phyloP scores from a whole-genome alignment of 2,113 vertebrate species.

The Nestor notabilis region DNA sequence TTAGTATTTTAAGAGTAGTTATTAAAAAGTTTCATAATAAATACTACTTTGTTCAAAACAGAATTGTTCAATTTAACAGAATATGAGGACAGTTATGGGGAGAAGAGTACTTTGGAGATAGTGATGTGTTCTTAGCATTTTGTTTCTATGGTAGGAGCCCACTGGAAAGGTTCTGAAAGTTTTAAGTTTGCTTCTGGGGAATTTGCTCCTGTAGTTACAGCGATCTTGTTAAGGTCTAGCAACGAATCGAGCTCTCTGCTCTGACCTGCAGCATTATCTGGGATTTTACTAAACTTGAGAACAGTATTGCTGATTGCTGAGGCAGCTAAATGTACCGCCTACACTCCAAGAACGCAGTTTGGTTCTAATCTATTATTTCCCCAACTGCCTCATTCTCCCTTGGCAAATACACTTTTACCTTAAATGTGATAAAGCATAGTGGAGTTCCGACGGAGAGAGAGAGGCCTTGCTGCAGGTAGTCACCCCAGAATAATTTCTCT shows the following conservation, averaged over 20 bases:
- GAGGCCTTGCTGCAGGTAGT: neutral
- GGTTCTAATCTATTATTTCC: neutral
- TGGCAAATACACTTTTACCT: neutral
- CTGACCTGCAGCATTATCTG: neutral
- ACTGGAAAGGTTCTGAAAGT: neutral
- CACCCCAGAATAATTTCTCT: neutral
- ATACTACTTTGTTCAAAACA: slow-evolving; percentile 37
- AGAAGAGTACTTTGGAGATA: slow-evolving; percentile 3
- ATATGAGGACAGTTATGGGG: neutral
- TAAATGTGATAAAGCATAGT: neutral
- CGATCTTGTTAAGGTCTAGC: neutral
- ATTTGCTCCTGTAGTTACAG: neutral
- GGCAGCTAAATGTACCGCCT: neutral
- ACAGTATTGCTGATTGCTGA: neutral
- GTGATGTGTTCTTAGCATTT: neutral
- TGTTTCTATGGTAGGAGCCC: neutral
- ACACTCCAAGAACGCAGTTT: neutral
- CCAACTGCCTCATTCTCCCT: neutral
- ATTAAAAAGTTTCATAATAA: slow-evolving; percentile 55
- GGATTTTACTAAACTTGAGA: neutral
- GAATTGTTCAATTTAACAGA: neutral
- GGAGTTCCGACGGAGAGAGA: neutral
- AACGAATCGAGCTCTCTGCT: neutral
- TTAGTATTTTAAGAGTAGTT: slow-evolving; percentile 60
- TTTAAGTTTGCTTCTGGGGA: neutral